These are phyloP conservation scores for Drosophila tsacasi DNA, from an alignment of 1,140 invertebrate species.

Conservation along the genomic window DNA sequence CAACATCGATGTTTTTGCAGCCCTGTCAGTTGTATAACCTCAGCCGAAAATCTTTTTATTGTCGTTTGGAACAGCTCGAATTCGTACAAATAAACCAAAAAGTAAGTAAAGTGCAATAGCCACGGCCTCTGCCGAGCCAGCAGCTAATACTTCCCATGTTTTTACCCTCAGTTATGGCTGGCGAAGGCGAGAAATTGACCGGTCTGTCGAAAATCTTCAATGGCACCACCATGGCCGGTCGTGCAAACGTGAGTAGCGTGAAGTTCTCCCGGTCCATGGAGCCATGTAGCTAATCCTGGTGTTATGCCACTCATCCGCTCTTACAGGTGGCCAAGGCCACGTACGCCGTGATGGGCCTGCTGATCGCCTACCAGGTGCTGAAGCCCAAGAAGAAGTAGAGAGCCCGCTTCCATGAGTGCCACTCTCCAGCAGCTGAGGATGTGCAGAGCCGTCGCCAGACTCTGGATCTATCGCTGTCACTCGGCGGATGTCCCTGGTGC, in stretches of 20 bases:
- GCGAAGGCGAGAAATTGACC: constrained; percentile 88
- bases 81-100: constrained; percentile 42
- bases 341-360: constrained; percentile 87
- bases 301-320: constrained; percentile 22
- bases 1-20: background rate
- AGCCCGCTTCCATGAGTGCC: background rate
- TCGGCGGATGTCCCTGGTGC: constrained; percentile 3
- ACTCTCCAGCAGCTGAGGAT: constrained; percentile 9
- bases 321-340: constrained; percentile 88
- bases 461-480: constrained; percentile 19
- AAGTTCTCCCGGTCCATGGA: no score
- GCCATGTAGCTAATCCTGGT: constrained; percentile 24
- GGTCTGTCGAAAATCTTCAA: constrained; percentile 88
- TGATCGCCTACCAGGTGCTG: constrained; percentile 87
- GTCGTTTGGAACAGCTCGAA: constrained; percentile 29
- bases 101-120: constrained; percentile 27
- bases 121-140: background rate
- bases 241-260: constrained; percentile 88
- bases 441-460: constrained; percentile 2
- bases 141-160: background rate
- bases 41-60: constrained; percentile 54
- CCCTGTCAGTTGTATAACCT: constrained; percentile 71
- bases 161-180: constrained; percentile 87
- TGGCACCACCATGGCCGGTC: constrained; percentile 87
- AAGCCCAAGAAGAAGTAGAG: constrained; percentile 88